phyloP scores from a whole-genome alignment of 2,113 vertebrate species.

The Podarcis raffonei region DNA sequence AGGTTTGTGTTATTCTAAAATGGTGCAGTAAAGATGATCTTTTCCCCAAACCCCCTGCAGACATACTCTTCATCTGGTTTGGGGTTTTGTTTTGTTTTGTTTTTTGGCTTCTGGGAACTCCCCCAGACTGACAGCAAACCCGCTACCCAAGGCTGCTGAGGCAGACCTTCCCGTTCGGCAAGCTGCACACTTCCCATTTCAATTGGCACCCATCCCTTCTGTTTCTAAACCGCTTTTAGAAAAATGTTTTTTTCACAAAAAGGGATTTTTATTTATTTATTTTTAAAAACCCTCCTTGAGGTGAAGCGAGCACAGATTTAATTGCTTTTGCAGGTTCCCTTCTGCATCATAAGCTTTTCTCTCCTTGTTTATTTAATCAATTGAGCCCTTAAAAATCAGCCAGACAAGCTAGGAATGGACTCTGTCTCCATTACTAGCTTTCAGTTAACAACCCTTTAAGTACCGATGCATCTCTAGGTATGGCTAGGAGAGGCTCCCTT shows the following conservation, averaged over 20 bases:
- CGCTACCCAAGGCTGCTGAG: not conserved
- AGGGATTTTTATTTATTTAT: not conserved
- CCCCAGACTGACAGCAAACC: not conserved
- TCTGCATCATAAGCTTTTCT: not conserved
- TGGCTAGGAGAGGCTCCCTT: not conserved
- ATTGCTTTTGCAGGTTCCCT: not conserved
- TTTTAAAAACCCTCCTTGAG: not conserved
- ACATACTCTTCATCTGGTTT: not conserved
- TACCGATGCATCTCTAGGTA: too few relatives aligned
- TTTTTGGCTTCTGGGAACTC: not conserved
- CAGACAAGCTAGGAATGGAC: fast-evolving
- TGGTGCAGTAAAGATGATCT: not conserved
- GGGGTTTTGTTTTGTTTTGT: too few relatives aligned
- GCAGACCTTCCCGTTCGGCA: not conserved
- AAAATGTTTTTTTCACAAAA: not conserved
- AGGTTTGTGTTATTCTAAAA: not conserved
- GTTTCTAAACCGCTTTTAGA: not conserved
- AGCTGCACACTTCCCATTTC: not conserved
- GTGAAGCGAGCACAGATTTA: not conserved
- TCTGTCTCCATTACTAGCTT: not conserved
- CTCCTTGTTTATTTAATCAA: not conserved
- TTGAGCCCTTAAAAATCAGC: not conserved
- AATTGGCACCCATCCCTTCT: fast-evolving
- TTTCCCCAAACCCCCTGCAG: not conserved
- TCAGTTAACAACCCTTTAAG: not conserved